Evolutionary conservation across 2,888 invertebrate species (phyloP), one percentile per base, ranked within the genome.

Genomic region (Eurytoma adleriae): DNA sequence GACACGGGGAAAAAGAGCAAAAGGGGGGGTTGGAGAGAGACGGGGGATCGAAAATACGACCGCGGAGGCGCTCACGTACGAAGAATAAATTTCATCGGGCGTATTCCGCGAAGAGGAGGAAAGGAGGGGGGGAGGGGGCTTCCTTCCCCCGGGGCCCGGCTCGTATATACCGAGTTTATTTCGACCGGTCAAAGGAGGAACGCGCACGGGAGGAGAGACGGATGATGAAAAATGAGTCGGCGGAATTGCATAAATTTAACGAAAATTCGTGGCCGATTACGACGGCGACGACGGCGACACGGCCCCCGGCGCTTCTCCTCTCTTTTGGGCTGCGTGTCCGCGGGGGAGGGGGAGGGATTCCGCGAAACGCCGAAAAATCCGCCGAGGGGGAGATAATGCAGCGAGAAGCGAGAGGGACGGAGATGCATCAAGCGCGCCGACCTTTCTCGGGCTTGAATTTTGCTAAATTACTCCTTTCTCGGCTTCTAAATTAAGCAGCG

Each of bases 351-450:
- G 54, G 16, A 54, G 61, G 52, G 78, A 86, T 84, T 85, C 83
- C 84, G 82, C 84, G 86, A 86, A 86, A 87, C 85, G 79, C 84
- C 85, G 87, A 86, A 87, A 87, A 87, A 84, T 86, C 85, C 72
- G 69, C 10, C 74, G 48, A 79, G 76, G 71, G 66, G 76, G 76
- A 80, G 80, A 80, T 80, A 80, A 80, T 71, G 71, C 71, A 54
- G 59, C 68, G 12, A 14, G 24, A 10, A 2, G 48, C 64, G 64
- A 64, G 66, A 61, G 40, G 30, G 40, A 10, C 40, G 40, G 40
- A 40, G 73, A 73, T 79, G 69, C 72, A 61, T 68, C 59, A 40
- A 40, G 40, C 40, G 7, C 40, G 40, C 40, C 40, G 40, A 40
- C 40, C 40, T 40, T 40, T 71, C 73, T 64, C 69, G 66, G 57